Evolutionary conservation across 2,113 vertebrate species (phyloP).

Genomic region (Tenrec ecaudatus): DNA sequence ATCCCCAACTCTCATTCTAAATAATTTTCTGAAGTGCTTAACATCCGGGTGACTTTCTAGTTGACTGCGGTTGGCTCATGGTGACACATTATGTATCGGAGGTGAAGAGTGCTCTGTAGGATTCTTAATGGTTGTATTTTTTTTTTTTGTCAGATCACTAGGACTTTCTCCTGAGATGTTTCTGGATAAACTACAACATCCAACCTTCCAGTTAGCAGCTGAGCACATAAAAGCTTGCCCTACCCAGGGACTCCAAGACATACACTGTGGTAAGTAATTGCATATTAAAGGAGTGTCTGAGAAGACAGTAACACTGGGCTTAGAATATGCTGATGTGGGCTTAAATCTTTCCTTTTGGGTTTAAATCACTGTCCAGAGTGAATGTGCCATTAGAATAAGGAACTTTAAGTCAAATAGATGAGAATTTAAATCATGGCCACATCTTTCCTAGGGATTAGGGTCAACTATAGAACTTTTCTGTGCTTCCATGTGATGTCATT

Average conservation of each 20-base stretch:
- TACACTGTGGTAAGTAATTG: too few species aligned
- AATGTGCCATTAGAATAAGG: not conserved
- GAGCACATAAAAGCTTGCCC: not conserved
- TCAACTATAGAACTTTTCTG: not conserved
- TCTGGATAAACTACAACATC: not conserved
- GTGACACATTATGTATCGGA: not conserved
- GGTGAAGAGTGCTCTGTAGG: too few species aligned
- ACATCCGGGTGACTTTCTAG: not conserved
- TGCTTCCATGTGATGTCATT: not conserved
- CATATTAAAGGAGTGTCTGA: too few species aligned
- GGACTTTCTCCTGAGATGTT: not conserved
- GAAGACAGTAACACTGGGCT: too few species aligned
- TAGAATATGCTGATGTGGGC: too few species aligned
- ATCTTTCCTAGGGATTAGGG: not conserved
- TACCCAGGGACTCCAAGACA: not conserved
- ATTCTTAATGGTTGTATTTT: not conserved
- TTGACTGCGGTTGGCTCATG: not conserved
- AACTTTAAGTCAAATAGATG: not conserved
- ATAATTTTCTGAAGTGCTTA: not conserved
- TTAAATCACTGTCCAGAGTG: too few species aligned
- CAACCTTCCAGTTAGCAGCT: not conserved
- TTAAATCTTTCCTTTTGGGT: too few species aligned
- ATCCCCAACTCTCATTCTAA: not conserved
- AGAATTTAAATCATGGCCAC: not conserved
- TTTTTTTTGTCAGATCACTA: not conserved